phyloP scores from a whole-genome alignment of 1,140 invertebrate genomes.

The Halictus rubicundus region DNA sequence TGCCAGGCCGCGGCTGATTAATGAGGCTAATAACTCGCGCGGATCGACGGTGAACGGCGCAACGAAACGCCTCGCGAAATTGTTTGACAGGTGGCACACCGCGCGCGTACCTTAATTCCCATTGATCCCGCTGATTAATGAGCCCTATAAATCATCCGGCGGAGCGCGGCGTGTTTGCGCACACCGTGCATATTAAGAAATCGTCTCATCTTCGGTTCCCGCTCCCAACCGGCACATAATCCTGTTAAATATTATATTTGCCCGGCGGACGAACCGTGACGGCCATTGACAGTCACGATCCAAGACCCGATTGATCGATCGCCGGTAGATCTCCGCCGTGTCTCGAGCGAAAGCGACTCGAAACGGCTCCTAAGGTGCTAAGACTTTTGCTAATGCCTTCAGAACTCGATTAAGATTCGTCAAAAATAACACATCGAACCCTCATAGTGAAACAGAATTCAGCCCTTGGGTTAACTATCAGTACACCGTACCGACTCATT shows the following conservation, averaged over 20 bases:
- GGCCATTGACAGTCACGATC: constrained; percentile 27
- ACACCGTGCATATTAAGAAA: constrained; percentile 19
- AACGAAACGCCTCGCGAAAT: constrained; percentile 37
- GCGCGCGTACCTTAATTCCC: constrained; percentile 37
- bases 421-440: too few species aligned
- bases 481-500: too few species aligned
- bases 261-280: constrained; percentile 20
- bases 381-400: too few species aligned
- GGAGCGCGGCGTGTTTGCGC: neutral
- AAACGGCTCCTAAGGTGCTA: too few species aligned
- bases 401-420: too few species aligned
- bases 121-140: constrained; percentile 46
- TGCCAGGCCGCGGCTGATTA: constrained; percentile 51
- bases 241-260: constrained; percentile 10
- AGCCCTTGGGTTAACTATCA: too few species aligned
- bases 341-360: too few species aligned
- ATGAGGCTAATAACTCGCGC: constrained; percentile 55
- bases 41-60: constrained; percentile 4
- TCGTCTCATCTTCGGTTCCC: neutral
- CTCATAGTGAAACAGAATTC: too few species aligned
- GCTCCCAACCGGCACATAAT: constrained; percentile 16
- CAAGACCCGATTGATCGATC: constrained; percentile 14
- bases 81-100: constrained; percentile 38
- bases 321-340: too few species aligned
- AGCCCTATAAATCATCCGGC: constrained; percentile 29